Evolutionary conservation across 1,140 invertebrate genomes (phyloP).

Genomic region (Plectrocnemia conspersa): DNA sequence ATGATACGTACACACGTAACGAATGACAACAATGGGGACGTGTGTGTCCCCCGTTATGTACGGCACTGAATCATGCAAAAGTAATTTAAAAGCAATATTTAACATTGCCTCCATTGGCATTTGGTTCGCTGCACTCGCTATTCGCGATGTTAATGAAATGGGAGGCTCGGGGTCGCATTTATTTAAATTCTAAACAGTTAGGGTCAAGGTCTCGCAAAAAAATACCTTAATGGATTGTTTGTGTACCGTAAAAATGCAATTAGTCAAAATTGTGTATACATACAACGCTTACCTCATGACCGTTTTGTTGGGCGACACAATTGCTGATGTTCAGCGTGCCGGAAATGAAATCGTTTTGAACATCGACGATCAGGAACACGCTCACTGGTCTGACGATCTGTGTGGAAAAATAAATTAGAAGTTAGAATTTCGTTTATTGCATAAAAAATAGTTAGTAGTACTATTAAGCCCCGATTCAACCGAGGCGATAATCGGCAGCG

Average conservation of each 20-base stretch:
- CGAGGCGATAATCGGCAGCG: too few species aligned
- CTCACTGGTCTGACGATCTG: conserved; percentile 81
- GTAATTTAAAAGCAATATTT: conserved; percentile 4
- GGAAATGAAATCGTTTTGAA: conserved; percentile 97
- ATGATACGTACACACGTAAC: too few species aligned
- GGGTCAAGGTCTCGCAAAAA: background rate
- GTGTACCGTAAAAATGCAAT: background rate
- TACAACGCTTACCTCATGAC: conserved; percentile 62
- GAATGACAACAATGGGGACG: too few species aligned
- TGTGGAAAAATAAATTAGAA: too few species aligned
- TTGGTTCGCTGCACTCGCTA: background rate
- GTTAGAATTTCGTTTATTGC: too few species aligned
- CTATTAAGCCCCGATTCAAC: too few species aligned
- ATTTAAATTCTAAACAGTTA: background rate
- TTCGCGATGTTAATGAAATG: too few species aligned
- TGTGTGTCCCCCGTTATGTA: too few species aligned
- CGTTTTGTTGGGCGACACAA: conserved; percentile 88
- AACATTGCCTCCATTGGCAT: background rate
- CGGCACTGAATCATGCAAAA: background rate
- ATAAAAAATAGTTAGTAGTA: too few species aligned
- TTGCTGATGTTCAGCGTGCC: conserved; percentile 90
- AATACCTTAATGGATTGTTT: background rate
- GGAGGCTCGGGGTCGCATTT: too few species aligned
- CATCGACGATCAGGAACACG: conserved; percentile 92
- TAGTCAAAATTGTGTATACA: background rate